Base-by-base conservation (phyloP, 2,113 vertebrate species). In the Sorex fumeus region DNA sequence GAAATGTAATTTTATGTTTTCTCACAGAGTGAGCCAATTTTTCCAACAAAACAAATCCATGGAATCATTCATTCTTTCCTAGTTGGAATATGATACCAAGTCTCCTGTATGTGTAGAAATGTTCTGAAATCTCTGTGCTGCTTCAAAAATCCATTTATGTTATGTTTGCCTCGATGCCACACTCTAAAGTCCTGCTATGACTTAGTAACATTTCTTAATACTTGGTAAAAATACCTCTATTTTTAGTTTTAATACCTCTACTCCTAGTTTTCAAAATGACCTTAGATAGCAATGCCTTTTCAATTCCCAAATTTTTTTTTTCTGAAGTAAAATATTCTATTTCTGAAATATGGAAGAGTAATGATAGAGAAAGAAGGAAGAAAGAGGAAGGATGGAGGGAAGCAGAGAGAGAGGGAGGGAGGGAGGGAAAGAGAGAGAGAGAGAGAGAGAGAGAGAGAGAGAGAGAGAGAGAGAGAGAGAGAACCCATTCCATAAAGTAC, bases 1-100 rank as follows among this genome's bases (percentile, higher is more conserved):
- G 28, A 23, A 87, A 78, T 90, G 7, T 32, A 74, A 27, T 78
- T 77, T 94, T 62, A 45, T 84, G 87, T 89, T 25, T 93, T 86
- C 16, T 30, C 67, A 75, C 28, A 45, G 3, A 45, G 74, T 3
- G 43, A 77, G 32, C n/a, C 21, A 69, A 74, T 83, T 75, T 87
- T 47, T 19, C 8, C 12, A 19, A 15, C 8, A 50, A 74, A 80
- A 32, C 47, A 50, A 50, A 50, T 60, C 28, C 84, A 69, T 32
- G 50, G 81, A 74, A 72, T 77, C 36, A 88, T 36, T 82, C 13
- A 6, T 36, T 85, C 18, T 93, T 86, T 83, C 60, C 32, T n/a
- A 81, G 34, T 28, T 71, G 62, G 30, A 10, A 13, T 83, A 30
- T 60, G 62, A 87, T 4, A 75, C 50, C 23, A 53, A 53, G 13